Percentiles rank a stretch among this genome's conserved stretches.
These are phyloP conservation scores for Dicrostonyx torquatus DNA, from an alignment of 2,797 vertebrate species.

Conservation along the genomic window DNA sequence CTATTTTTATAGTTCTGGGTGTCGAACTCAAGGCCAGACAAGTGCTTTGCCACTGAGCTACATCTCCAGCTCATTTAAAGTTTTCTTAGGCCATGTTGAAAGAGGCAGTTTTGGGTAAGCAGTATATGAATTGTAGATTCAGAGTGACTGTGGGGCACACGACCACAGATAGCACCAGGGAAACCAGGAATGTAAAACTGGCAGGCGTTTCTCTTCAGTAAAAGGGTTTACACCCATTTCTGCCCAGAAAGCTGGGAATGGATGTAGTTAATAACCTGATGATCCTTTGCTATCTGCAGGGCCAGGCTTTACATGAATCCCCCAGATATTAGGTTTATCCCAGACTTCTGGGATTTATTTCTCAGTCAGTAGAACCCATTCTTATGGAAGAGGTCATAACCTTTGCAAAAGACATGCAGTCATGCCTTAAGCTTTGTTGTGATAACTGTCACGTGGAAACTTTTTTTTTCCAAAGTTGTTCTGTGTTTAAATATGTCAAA, in stretches of 20 bases:
- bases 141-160: neutral
- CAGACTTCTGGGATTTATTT: neutral
- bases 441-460: neutral
- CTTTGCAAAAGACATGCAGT: neutral
- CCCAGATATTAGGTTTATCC: neutral
- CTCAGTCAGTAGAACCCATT: neutral
- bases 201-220: neutral
- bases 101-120: neutral
- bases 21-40: neutral
- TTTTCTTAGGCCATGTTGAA: slow-evolving; percentile 33
- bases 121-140: slow-evolving; percentile 48
- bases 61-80: neutral
- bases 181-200: neutral
- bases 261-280: neutral
- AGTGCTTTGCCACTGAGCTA: neutral
- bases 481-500: neutral
- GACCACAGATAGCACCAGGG: neutral
- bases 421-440: neutral
- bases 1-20: neutral
- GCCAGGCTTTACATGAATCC: neutral
- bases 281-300: neutral
- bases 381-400: neutral
- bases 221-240: neutral
- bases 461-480: neutral
- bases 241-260: neutral